Conservation (phyloP, 1,140 invertebrate species). For the Acromyrmex charruanus region DNA sequence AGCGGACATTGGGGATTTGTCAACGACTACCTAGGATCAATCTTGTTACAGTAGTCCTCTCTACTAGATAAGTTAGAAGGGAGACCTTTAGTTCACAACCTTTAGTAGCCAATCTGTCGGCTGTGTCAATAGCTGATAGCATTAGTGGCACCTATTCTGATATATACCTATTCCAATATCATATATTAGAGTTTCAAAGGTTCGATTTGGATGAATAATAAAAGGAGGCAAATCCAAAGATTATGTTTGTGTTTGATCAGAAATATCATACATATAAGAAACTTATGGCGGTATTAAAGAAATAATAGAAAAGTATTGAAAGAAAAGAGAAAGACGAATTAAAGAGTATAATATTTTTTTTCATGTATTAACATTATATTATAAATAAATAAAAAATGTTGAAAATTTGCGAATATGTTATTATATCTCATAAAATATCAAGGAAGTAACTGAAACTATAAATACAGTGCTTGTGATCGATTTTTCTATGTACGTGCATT, state of each 20-base stretch:
- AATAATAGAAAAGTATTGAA: neutral
- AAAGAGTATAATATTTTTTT: neutral
- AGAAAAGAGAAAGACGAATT: neutral
- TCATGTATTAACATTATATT: neutral
- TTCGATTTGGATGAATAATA: conserved; percentile 52
- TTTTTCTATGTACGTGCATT: conserved; percentile 38
- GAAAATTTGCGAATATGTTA: neutral
- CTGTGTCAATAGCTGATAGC: conserved; percentile 80
- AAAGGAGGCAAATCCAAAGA: conserved; percentile 25
- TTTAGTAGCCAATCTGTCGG: conserved; percentile 70
- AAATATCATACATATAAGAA: conserved; percentile 26
- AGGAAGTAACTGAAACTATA: neutral
- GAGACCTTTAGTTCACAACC: conserved; percentile 56
- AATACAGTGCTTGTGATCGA: neutral
- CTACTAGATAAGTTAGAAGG: conserved; percentile 61
- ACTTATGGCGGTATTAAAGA: conserved; percentile 7
- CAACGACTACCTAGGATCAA: conserved; percentile 81
- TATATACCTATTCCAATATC: conserved; percentile 36
- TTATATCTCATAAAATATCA: neutral
- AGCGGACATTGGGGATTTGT: conserved; percentile 78
- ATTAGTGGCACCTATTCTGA: conserved; percentile 74
- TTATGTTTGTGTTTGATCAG: conserved; percentile 21
- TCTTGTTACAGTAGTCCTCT: conserved; percentile 76
- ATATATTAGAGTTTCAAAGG: conserved; percentile 62
- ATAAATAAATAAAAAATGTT: neutral